phyloP scores from a whole-genome alignment of 2,888 invertebrate species.

The Orthonychiurus folsomi region DNA sequence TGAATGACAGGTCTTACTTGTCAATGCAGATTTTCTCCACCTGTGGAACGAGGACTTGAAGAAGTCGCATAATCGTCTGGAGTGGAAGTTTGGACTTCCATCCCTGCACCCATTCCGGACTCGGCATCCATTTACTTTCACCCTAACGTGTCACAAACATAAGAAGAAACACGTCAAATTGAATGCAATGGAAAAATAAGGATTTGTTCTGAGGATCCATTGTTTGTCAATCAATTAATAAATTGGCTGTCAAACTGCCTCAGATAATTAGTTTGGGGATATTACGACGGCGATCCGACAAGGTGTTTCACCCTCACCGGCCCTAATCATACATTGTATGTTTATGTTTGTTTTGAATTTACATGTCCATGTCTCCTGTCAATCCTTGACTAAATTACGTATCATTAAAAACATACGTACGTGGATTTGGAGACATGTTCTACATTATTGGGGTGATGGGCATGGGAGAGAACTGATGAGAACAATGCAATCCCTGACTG shows the following conservation, averaged over 20 bases:
- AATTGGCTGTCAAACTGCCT: conserved; percentile 7
- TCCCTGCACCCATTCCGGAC: conserved; percentile 86
- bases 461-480: too few relatives aligned
- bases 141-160: conserved; percentile 23
- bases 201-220: not conserved
- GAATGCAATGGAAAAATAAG: not conserved
- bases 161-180: not conserved
- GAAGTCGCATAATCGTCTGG: conserved; percentile 96
- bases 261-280: conserved; percentile 12
- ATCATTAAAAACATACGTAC: too few relatives aligned
- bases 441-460: too few relatives aligned
- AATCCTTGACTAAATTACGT: not conserved
- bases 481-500: too few relatives aligned
- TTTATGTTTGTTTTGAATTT: not conserved
- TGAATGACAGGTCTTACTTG: too few relatives aligned
- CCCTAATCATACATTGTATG: too few relatives aligned
- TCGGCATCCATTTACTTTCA: conserved; percentile 65
- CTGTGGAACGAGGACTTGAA: conserved; percentile 97
- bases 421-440: too few relatives aligned
- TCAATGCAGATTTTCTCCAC: conserved; percentile 99
- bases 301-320: too few relatives aligned
- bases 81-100: conserved; percentile 96
- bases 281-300: not conserved
- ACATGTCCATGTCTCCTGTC: not conserved
- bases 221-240: conserved; percentile 16